Evolutionary conservation across 30 jellyfish, hydroid and myxozoan species (phyloP).

Genomic region (Aurelia aurita complex sp. Pacific): DNA sequence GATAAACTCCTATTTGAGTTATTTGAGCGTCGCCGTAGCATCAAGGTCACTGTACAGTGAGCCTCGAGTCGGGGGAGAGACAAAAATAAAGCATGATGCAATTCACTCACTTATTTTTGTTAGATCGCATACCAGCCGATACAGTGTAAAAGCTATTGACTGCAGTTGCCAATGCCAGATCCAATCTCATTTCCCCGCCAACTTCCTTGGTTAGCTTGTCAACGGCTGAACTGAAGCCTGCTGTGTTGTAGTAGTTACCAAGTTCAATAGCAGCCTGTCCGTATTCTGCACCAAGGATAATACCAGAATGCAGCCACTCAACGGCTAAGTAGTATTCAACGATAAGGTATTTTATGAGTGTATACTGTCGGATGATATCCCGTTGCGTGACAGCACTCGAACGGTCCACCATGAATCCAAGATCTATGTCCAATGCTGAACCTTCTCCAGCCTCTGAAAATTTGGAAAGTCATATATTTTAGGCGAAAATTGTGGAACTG

Average conservation of each 20-base stretch:
- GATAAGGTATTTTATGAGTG: slow-evolving; percentile 43
- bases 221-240: slow-evolving; percentile 42
- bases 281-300: slow-evolving; percentile 59
- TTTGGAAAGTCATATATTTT: neutral
- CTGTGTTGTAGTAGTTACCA: slow-evolving; percentile 39
- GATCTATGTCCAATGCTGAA: slow-evolving; percentile 67
- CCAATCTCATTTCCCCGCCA: slow-evolving; percentile 63
- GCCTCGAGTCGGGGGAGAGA: too few species aligned
- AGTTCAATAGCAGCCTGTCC: slow-evolving; percentile 55
- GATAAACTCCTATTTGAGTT: too few species aligned
- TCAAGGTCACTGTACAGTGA: too few species aligned
- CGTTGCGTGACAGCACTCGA: slow-evolving; percentile 47
- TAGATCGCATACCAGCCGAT: slow-evolving; percentile 48
- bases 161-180: slow-evolving; percentile 63
- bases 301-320: slow-evolving; percentile 59
- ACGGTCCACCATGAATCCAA: slow-evolving; percentile 83
- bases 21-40: too few species aligned
- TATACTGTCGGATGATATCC: slow-evolving; percentile 54
- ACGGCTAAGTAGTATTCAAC: slow-evolving; percentile 32
- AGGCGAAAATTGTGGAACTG: too few species aligned
- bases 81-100: too few species aligned
- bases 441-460: slow-evolving; percentile 54
- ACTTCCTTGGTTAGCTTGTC: slow-evolving; percentile 22
- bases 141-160: slow-evolving; percentile 38
- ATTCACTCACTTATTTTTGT: slow-evolving; percentile 33